Conservation (phyloP, 1,140 invertebrate species). For the Scaptomyza hsui region DNA sequence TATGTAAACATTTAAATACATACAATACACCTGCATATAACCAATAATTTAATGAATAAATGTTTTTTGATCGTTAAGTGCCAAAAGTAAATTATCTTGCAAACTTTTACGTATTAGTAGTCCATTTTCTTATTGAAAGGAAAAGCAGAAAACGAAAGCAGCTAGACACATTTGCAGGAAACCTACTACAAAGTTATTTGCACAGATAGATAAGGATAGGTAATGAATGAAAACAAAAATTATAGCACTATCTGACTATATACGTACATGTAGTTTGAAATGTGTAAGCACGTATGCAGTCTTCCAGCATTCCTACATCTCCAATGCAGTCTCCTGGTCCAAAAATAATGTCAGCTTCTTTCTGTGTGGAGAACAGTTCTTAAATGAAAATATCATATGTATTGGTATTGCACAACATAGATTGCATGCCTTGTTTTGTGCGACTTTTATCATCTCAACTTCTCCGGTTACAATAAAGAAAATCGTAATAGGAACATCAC, state of each 20-base stretch:
- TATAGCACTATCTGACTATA: neutral
- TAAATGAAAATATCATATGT: no score
- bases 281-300: slow-evolving; percentile 11
- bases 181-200: no score
- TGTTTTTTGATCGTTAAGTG: neutral
- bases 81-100: no score
- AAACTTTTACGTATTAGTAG: no score
- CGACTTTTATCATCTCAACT: slow-evolving; percentile 29
- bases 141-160: no score
- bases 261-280: slow-evolving; percentile 45
- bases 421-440: slow-evolving; percentile 2
- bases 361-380: no score
- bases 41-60: neutral
- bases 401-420: no score
- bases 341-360: slow-evolving; percentile 16
- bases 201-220: no score
- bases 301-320: slow-evolving; percentile 41
- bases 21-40: neutral
- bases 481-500: slow-evolving; percentile 32
- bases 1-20: neutral
- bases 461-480: slow-evolving; percentile 51
- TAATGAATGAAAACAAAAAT: no score
- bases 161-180: no score
- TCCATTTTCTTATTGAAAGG: neutral
- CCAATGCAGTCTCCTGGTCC: slow-evolving; percentile 62